These are phyloP conservation scores for Epinephelus moara DNA, from an alignment of 2,113 vertebrate species.

Conservation along the genomic window DNA sequence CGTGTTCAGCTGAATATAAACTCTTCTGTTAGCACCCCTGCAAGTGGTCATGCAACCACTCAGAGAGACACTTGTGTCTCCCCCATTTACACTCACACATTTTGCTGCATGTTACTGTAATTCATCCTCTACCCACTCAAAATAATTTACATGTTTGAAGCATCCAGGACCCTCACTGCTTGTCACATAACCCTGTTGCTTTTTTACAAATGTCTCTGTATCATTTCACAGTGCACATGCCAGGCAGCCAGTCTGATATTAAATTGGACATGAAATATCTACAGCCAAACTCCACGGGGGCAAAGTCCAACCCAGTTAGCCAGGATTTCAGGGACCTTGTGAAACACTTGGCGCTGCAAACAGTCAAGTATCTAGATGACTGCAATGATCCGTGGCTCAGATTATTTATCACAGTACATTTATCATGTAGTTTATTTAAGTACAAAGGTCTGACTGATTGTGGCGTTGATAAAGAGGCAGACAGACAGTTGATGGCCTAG, in stretches of 20 bases:
- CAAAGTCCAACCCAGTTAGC: constrained; percentile 43
- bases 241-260: constrained; percentile 16
- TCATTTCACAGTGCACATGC: constrained; percentile 2
- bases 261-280: constrained; percentile 36
- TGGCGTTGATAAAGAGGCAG: constrained; percentile 11
- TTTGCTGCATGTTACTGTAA: not conserved
- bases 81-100: not conserved
- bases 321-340: constrained; percentile 28
- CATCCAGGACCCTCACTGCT: not conserved
- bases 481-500: not conserved
- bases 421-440: constrained; percentile 52
- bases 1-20: constrained; percentile 19
- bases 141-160: not conserved
- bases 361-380: constrained; percentile 14
- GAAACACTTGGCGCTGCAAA: constrained; percentile 14
- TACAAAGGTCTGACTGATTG: constrained; percentile 68
- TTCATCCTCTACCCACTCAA: not conserved
- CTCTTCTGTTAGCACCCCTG: not conserved
- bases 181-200: not conserved
- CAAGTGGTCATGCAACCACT: constrained; percentile 7
- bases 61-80: constrained; percentile 1
- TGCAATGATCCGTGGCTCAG: constrained; percentile 11
- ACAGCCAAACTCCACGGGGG: not conserved
- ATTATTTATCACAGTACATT: constrained; percentile 35
- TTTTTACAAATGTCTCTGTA: not conserved